Percentiles rank a stretch among this genome's conserved stretches.
These are phyloP conservation scores for Zenarchopterus dispar DNA, from an alignment of 2,797 vertebrate species.

Conservation along the genomic window DNA sequence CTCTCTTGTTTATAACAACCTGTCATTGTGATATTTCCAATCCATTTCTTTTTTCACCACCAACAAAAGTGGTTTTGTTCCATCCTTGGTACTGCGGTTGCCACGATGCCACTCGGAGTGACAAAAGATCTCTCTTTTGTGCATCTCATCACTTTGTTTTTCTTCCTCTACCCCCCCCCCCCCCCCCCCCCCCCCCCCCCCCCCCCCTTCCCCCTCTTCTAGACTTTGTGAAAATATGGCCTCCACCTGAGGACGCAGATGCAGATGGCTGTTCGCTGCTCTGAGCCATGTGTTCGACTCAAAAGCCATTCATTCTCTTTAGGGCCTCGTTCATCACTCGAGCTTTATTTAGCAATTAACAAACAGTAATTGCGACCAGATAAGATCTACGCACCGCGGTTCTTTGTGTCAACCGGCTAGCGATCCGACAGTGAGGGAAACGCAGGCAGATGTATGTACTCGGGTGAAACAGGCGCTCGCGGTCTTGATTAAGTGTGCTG, in stretches of 20 bases:
- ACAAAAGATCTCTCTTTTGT: slow-evolving; percentile 47
- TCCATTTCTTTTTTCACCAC: slow-evolving; percentile 23
- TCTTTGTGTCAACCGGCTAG: slow-evolving; percentile 55
- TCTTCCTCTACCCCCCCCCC: background rate
- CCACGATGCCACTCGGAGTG: slow-evolving; percentile 43
- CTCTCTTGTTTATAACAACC: slow-evolving; percentile 71
- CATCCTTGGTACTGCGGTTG: slow-evolving; percentile 28
- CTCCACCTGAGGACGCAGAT: slow-evolving; percentile 57
- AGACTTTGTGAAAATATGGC: slow-evolving; percentile 7
- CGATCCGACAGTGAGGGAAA: slow-evolving; percentile 48
- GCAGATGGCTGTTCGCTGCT: slow-evolving; percentile 41
- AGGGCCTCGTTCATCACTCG: slow-evolving; percentile 50
- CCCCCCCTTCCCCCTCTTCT: no score
- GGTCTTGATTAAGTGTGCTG: slow-evolving; percentile 68
- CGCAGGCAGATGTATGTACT: slow-evolving; percentile 64
- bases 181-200: no score
- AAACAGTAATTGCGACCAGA: slow-evolving; percentile 75
- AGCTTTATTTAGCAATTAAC: slow-evolving; percentile 72
- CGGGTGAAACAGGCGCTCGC: slow-evolving; percentile 32
- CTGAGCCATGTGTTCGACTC: slow-evolving; percentile 37
- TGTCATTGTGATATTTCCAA: slow-evolving; percentile 68
- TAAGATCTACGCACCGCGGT: slow-evolving; percentile 45
- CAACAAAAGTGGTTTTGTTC: slow-evolving; percentile 59
- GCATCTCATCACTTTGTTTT: background rate
- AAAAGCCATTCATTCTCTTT: slow-evolving; percentile 48